Base-by-base conservation (phyloP, 2,797 vertebrate species). In the Bryconaethiops microstoma region DNA sequence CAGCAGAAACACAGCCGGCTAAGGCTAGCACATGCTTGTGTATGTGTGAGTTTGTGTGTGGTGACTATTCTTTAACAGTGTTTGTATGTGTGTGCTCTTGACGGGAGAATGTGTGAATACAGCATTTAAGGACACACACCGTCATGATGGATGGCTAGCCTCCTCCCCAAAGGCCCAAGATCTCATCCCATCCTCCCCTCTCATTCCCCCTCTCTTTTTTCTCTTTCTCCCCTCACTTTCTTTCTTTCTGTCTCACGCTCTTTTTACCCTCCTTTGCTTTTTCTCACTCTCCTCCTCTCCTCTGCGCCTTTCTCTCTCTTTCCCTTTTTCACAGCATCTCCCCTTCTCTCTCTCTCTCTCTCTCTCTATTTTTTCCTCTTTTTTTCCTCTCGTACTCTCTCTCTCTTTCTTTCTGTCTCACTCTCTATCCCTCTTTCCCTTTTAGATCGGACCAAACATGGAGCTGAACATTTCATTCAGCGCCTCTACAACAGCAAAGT, bases 51-150 rank as follows among this genome's bases (percentile, higher is more conserved):
- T 39, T 60, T 45, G 62, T 14, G 76, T 73, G 45, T 77, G 76
- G 68, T 83, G 75, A 42, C 76, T 78, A 68, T 74, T 80, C 52
- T 45, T 45, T 67, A 74, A 40, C 54, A 48, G 45, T 65, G 74
- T 73, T 65, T 35, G 29, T 83, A 74, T 79, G 62, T 82, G 59
- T 76, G 59, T 45, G 55, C 35, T 68, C 63, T 50, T 55, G 67
- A 25, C 48, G 45, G 45, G 50, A 10, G n/a, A 78, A 81, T 76
- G 78, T 84, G 50, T 76, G 83, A 75, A 81, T 76, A 59, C 21
- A 67, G 59, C 70, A 72, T 83, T 82, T 78, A 71, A 75, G 79
- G 57, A 74, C 78, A 68, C 57, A 80, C 80, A 76, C 54, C 19
- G 48, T 55, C 59, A 69, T 74, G 70, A 80, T 77, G 65, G 78